Evolutionary conservation across 2,797 vertebrate genomes (phyloP).

Genomic region (Tragopan temminckii): DNA sequence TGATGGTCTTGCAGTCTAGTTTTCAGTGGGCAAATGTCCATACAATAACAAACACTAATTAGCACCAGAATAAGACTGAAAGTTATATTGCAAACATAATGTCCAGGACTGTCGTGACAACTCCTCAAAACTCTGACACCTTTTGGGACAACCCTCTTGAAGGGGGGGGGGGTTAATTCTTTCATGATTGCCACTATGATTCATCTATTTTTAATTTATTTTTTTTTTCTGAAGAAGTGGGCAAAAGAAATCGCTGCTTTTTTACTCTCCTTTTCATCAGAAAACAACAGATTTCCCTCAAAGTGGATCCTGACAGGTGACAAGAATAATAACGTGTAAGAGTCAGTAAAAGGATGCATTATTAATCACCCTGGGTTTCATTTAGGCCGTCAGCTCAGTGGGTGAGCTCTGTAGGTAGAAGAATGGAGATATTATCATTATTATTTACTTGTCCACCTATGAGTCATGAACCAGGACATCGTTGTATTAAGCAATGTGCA

Average conservation of each 20-base stretch:
- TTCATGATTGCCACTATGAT: neutral
- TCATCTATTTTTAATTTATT: conserved; percentile 27
- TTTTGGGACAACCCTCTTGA: neutral
- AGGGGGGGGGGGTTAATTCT: neutral
- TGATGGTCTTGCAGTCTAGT: conserved; percentile 16
- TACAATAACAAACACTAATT: conserved; percentile 14
- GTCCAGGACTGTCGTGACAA: neutral
- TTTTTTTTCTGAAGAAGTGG: neutral
- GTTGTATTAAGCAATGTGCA: conserved; percentile 46
- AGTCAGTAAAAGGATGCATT: conserved; percentile 75
- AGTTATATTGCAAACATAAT: neutral
- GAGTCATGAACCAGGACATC: conserved; percentile 50
- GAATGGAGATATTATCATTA: conserved; percentile 65
- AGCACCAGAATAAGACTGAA: neutral
- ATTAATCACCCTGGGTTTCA: conserved; percentile 70
- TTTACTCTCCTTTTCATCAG: conserved; percentile 46
- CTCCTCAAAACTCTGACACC: neutral
- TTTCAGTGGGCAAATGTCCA: conserved; percentile 20
- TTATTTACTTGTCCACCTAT: conserved; percentile 65
- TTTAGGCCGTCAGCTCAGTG: conserved; percentile 63
- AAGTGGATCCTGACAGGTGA: conserved; percentile 74
- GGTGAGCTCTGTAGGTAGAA: conserved; percentile 62
- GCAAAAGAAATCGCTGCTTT: conserved; percentile 26
- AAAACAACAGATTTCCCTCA: conserved; percentile 72
- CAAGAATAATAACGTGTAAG: conserved; percentile 76